Base-by-base conservation (phyloP, 2,888 invertebrate genomes). In the Acrobasis suavella region DNA sequence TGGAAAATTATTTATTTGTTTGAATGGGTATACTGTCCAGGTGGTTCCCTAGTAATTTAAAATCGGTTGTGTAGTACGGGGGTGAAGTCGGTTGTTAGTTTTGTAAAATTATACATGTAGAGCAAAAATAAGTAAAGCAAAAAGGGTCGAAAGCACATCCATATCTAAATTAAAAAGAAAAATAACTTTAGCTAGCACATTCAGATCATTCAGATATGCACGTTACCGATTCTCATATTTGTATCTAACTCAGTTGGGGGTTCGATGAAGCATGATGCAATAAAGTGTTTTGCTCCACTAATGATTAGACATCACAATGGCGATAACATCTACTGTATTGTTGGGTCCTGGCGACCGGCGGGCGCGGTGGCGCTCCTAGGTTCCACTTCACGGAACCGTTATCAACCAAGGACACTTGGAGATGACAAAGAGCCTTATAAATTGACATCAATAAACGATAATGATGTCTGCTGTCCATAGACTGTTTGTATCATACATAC, bases 301-400 rank as follows among this genome's bases (percentile, higher is more conserved):
- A 62, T 62, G 37, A 51, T 52, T 39, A 60, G 16, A 12, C 37
- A 60, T 50, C 38, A 56, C 62, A 56, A 50, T 22, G 56, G n/a
- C 50, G 56, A 56, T 62, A 17, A 38, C 16, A 56, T 62, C 56
- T 50, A 38, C 22, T 50, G 37, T 46, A 62, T 62, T 62, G 62
- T 58, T 22, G 50, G 56, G 52, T 50, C 58, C 50, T 54, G 15
- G 51, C 51, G 38, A 37, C 58, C 32, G 54, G 17, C 22, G 46
- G 52, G 62, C 50, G 32, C 49, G 62, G 62, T 15, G 58, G 52
- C 62, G 58, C 62, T 58, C 62, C 62, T 51, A 39, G 22, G 32
- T 62, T 62, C 42, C 46, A 46, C 42, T 58, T 2, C 46, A 58
- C 8, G 42, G 46, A 46, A 22, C 17, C 6, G 17, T 46, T 38